These are phyloP conservation scores for Invenusta paracnida DNA, from an alignment of 2,888 invertebrate genomes.

Conservation along the genomic window DNA sequence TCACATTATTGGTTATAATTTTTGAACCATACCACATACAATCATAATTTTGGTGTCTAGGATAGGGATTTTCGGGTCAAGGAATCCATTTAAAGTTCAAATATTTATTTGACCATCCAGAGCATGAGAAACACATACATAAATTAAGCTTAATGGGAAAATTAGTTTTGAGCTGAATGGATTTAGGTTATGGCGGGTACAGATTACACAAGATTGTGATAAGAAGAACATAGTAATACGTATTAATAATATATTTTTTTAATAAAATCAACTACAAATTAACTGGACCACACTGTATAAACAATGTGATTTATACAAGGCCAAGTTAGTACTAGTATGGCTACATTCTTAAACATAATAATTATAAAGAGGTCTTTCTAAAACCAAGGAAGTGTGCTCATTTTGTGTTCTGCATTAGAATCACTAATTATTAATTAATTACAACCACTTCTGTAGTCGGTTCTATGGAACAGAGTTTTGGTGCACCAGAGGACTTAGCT, in stretches of 20 bases:
- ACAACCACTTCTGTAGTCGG: neutral
- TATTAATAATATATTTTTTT: neutral
- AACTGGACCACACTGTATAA: neutral
- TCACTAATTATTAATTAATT: too few relatives aligned
- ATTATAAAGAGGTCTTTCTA: neutral
- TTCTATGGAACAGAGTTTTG: neutral
- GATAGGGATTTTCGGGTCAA: neutral
- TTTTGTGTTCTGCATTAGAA: neutral
- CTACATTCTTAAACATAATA: neutral
- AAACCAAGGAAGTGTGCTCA: neutral
- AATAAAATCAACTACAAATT: neutral
- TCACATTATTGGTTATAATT: neutral
- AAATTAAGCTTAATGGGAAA: too few relatives aligned
- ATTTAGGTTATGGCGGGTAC: neutral
- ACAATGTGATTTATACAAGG: neutral
- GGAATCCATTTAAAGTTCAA: neutral
- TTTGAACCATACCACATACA: neutral
- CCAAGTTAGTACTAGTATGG: too few relatives aligned
- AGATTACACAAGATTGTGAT: neutral
- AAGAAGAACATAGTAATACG: neutral
- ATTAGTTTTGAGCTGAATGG: neutral
- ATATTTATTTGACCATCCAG: neutral
- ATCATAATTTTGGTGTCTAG: neutral
- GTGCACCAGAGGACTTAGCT: neutral
- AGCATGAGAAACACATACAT: too few relatives aligned